Conservation (phyloP, 2,113 vertebrate genomes). For the Notarius lentiginosus region DNA sequence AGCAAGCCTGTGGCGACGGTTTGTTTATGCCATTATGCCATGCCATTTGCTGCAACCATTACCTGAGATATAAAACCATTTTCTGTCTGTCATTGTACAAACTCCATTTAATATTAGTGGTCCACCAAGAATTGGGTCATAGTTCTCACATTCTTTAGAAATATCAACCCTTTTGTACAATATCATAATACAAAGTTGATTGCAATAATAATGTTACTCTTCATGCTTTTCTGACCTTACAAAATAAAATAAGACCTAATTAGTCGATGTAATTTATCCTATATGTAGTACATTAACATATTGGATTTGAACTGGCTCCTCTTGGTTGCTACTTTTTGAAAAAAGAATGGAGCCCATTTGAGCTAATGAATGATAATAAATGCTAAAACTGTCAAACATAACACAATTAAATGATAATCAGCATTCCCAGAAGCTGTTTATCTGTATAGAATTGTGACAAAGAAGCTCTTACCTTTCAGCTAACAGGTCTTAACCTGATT, state of each 20-base stretch:
- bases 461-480: neutral
- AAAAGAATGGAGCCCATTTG: neutral
- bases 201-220: constrained; percentile 20
- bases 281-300: neutral
- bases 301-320: neutral
- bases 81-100: neutral
- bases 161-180: constrained; percentile 31
- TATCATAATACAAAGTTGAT: constrained; percentile 7
- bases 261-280: neutral
- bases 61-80: constrained; percentile 12
- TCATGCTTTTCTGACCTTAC: neutral
- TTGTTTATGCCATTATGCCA: no score
- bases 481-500: constrained; percentile 9
- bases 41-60: neutral
- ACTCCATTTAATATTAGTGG: neutral
- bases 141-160: constrained; percentile 27
- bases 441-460: neutral
- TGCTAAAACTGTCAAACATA: constrained; percentile 27
- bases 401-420: constrained; percentile 32
- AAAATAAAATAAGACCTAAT: neutral
- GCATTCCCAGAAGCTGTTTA: neutral
- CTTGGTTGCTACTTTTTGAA: neutral
- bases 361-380: constrained; percentile 24
- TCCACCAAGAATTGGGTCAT: constrained; percentile 30
- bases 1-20: no score